Conservation (phyloP, 2,888 invertebrate species). For the Nymphalis polychloros region DNA sequence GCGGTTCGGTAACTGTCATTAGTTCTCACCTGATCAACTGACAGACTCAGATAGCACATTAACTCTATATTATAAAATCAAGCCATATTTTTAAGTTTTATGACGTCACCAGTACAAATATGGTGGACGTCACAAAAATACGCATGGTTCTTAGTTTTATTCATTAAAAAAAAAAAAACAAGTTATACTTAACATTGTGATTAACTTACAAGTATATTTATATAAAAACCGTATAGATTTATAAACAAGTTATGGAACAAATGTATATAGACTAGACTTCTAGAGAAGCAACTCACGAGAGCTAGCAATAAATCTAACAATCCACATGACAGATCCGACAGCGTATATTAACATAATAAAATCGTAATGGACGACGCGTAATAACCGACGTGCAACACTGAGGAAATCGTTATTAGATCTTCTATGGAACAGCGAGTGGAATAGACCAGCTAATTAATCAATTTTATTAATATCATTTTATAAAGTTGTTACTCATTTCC, state of each 20-base stretch:
- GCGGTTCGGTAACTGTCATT: no score
- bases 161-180: no score
- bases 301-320: slow-evolving; percentile 44
- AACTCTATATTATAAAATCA: no score
- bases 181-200: no score
- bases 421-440: slow-evolving; percentile 41
- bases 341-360: slow-evolving; percentile 66
- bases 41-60: no score
- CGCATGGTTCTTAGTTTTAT: no score
- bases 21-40: no score
- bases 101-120: no score
- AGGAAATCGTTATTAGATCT: slow-evolving; percentile 60
- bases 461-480: neutral
- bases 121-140: no score
- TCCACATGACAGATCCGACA: slow-evolving; percentile 45
- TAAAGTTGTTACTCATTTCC: neutral
- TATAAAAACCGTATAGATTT: neutral
- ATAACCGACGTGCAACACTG: slow-evolving; percentile 61
- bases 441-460: slow-evolving; percentile 41
- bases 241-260: neutral
- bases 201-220: no score
- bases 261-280: neutral
- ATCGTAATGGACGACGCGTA: slow-evolving; percentile 69
- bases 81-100: no score
- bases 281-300: slow-evolving; percentile 13